Evolutionary conservation across 2,797 vertebrate species (phyloP).

Genomic region (Apodemus agrarius): DNA sequence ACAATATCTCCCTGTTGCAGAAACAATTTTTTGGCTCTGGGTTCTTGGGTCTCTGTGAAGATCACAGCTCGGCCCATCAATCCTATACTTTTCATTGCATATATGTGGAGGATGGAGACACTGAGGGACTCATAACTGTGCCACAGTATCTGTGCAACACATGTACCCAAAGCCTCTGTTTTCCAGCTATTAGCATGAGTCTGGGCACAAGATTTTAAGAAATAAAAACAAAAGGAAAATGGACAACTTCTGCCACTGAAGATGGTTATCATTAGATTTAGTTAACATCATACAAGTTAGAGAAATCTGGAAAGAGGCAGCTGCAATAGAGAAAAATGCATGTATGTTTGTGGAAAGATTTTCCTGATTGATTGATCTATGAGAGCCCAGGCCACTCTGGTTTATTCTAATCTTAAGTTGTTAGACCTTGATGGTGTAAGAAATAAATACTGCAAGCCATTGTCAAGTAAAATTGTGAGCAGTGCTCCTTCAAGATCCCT

Average conservation of each 20-base stretch:
- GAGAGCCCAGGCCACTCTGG: fast-evolving
- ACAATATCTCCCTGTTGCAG: not conserved
- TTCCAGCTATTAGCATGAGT: not conserved
- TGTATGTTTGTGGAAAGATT: too few relatives aligned
- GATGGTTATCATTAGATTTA: not conserved
- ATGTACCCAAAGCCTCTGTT: not conserved
- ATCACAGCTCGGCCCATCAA: too few relatives aligned
- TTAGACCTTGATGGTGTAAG: not conserved
- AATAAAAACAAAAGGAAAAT: not conserved
- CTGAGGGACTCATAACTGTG: not conserved
- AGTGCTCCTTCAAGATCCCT: not conserved
- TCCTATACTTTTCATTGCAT: not conserved
- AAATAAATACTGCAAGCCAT: not conserved
- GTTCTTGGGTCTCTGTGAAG: not conserved
- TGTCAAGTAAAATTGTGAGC: not conserved
- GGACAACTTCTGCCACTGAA: not conserved
- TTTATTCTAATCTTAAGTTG: not conserved
- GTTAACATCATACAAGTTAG: not conserved
- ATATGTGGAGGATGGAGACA: too few relatives aligned
- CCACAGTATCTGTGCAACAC: not conserved
- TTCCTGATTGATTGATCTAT: not conserved
- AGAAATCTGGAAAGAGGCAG: not conserved
- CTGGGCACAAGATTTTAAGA: not conserved
- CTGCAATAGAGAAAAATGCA: not conserved
- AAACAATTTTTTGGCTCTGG: not conserved